Conservation (phyloP, 2,113 vertebrate genomes). For the Oxyura jamaicensis region DNA sequence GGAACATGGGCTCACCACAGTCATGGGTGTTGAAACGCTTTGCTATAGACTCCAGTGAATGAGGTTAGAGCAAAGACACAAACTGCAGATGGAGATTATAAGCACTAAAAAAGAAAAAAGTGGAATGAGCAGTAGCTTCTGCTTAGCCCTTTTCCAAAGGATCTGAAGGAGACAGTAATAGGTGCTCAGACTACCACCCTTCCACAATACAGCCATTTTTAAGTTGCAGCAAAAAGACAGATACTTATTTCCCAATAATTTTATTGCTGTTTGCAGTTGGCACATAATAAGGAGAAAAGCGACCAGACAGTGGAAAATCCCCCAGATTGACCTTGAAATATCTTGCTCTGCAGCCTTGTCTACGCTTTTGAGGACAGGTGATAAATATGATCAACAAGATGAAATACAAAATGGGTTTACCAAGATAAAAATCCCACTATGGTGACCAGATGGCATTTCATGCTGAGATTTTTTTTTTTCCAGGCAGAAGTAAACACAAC, state of each 20-base stretch:
- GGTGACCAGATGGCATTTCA: not conserved
- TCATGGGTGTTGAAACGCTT: not conserved
- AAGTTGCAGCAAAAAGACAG: not conserved
- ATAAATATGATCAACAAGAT: not conserved
- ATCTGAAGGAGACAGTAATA: not conserved
- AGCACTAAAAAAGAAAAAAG: not conserved
- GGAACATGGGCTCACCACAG: not conserved
- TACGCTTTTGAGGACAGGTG: not conserved
- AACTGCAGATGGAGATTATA: not conserved
- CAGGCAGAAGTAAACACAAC: not conserved
- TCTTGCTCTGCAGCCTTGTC: not conserved
- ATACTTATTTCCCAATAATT: no score
- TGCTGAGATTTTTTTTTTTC: not conserved
- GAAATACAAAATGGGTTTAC: not conserved
- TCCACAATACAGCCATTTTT: not conserved
- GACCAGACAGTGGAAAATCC: not conserved
- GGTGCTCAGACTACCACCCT: not conserved
- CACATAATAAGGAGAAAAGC: not conserved
- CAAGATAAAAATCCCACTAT: not conserved
- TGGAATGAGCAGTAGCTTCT: not conserved
- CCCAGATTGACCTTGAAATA: not conserved
- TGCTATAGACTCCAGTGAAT: not conserved
- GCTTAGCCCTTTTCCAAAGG: not conserved
- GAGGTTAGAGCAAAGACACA: not conserved
- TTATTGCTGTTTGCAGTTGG: not conserved